Base-by-base conservation (phyloP, 2,113 vertebrate genomes). In the Pelecanus crispus region DNA sequence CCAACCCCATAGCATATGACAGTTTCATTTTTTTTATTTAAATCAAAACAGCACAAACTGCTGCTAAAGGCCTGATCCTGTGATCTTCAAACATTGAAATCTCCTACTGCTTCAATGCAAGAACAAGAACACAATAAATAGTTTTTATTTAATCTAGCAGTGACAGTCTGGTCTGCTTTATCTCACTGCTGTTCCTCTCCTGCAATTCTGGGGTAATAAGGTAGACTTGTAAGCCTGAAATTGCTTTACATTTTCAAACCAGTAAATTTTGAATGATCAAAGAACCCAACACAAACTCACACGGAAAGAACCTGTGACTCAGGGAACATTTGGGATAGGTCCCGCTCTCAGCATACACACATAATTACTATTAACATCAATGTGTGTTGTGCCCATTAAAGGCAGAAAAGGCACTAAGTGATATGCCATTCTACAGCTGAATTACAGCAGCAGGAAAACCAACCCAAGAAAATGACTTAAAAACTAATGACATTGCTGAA, bases 341-440 rank as follows among this genome's bases (percentile, higher is more conserved):
- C 44, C 67, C 83, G 49, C 2, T 88, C 74, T 80, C 66, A 56
- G 50, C 7, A 4, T 20, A 82, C 38, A 88, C 75, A 81, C 5
- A 1, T 8, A 61, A 61, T 44, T 29, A 40, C 44, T 36, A 24
- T 55, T 17, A 45, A 62, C 53, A 70, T 7, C 59, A 21, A 1
- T 0, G 20, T 5, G 24, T 1, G 0, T 13, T 5, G 1, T 4
- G 36, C 45, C 62, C 74, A 44, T 22, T 80, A 73, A 4, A 73
- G 58, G 26, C 58, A 73, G 66, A 61, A 40, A 42, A n/a, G 40
- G 34, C 90, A 26, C 61, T n/a, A 0, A 5, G 42, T 15, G 72
- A 73, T 53, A 13, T 17, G 28, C 59, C 44, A 80, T 80, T 22
- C 87, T 49, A 28, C 62, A 90, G 44, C 40, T 73, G 55, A 83